Conservation (phyloP, 1,140 invertebrate genomes). For the Nasonia longicornis region DNA sequence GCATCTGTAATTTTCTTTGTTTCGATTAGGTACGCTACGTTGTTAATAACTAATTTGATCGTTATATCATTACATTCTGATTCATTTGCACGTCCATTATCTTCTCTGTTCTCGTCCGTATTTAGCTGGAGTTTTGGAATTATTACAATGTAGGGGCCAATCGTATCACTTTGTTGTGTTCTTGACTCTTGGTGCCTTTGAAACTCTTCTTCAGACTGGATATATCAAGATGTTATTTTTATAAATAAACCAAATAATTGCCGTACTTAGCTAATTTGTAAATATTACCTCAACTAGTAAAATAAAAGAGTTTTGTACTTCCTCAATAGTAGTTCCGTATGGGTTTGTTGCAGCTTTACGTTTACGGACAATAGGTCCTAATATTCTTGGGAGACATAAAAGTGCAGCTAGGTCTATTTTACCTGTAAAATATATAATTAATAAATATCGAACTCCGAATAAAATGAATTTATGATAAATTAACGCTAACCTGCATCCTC, state of each 20-base stretch:
- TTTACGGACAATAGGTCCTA: neutral
- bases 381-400: neutral
- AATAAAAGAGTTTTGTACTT: neutral
- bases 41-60: neutral
- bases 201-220: neutral
- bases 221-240: neutral
- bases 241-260: neutral
- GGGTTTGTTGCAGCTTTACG: neutral
- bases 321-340: neutral
- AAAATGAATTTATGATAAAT: neutral
- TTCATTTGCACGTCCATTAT: neutral
- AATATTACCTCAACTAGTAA: neutral
- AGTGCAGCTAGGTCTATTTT: too few relatives aligned
- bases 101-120: neutral
- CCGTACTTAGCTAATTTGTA: neutral
- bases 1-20: constrained; percentile 31
- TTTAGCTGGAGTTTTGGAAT: neutral
- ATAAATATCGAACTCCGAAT: neutral
- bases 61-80: neutral
- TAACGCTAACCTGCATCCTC: neutral
- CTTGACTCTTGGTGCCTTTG: neutral
- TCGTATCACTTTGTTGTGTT: neutral
- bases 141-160: neutral
- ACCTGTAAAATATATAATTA: neutral
- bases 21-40: neutral